Evolutionary conservation across 2,113 vertebrate genomes (phyloP), one percentile per base, ranked within the genome.

Genomic region (Malurus elegans): DNA sequence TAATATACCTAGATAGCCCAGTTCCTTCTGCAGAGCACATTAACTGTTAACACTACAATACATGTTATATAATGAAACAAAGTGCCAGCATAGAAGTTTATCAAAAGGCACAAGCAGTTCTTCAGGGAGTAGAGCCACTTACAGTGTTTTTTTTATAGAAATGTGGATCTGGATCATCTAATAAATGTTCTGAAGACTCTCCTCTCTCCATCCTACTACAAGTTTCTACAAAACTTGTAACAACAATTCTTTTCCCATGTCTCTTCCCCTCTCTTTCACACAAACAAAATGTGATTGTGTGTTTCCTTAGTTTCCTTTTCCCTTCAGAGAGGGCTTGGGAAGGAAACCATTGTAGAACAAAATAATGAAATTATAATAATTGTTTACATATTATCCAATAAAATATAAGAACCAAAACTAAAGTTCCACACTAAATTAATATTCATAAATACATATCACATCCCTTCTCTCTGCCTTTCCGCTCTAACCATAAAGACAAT

Each of bases 71-170:
- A 5, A 40, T 53, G 48, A 90, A 87, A 81, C 14, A 29, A 67
- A 72, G 12, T 17, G 48, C 19, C 40, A 79, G 45, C 19, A n/a
- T 2, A 44, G 26, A 31, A 14, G 2, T 60, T 54, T 42, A 34
- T 70, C 42, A 66, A 31, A 2, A 79, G 48, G 28, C 31, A 69
- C 38, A 79, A 61, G 9, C 11, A 82, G 16, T 60, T 85, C 48
- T 58, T 50, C 0, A 0, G 12, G 31, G 5, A 71, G 21, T 1
- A 0, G 5, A 75, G 60, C 5, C 3, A 6, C 38, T 91, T 57
- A 8, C 44, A 45, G 19, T 13, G 17, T 2, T 18, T 18, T 71
- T 91, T 86, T 74, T 60, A 17, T 60, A 82, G 26, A 40, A 53
- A 36, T 32, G 32, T 66, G 12, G 32, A 51, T 72, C 54, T 57